phyloP scores from a whole-genome alignment of 2,797 vertebrate species.

The Lagorchestes hirsutus region DNA sequence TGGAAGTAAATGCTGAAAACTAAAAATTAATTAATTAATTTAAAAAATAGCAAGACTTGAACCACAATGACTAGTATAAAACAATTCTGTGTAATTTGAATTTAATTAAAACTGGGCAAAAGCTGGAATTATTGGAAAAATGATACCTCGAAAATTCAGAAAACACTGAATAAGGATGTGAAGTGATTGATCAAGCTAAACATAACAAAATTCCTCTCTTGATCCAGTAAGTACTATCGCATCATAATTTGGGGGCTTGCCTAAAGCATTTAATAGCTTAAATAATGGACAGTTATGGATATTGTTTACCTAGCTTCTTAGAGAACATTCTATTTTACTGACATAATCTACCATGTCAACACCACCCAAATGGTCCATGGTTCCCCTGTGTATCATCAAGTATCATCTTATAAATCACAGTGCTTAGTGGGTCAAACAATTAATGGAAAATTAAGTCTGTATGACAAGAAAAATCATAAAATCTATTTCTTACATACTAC shows the following conservation, averaged over 20 bases:
- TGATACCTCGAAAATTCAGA: not conserved
- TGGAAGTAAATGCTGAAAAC: too few relatives aligned
- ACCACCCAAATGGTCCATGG: not conserved
- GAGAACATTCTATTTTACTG: not conserved
- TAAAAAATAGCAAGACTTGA: not conserved
- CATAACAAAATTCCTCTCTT: not conserved
- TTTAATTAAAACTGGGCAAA: not conserved
- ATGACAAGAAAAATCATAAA: not conserved
- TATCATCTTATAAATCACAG: not conserved
- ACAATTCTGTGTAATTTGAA: not conserved
- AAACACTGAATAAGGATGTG: too few relatives aligned
- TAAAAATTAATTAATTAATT: too few relatives aligned
- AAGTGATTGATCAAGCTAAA: not conserved
- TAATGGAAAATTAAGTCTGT: not conserved
- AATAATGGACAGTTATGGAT: not conserved
- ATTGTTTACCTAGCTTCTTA: not conserved
- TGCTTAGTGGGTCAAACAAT: not conserved
- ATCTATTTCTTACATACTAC: not conserved
- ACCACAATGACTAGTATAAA: not conserved
- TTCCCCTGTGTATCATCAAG: not conserved
- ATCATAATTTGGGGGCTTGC: not conserved
- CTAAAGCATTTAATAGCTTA: not conserved
- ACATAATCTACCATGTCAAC: not conserved
- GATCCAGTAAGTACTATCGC: not conserved
- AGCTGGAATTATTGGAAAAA: not conserved